Evolutionary conservation across 2,888 invertebrate species (phyloP).

Genomic region (Eupeodes luniger): DNA sequence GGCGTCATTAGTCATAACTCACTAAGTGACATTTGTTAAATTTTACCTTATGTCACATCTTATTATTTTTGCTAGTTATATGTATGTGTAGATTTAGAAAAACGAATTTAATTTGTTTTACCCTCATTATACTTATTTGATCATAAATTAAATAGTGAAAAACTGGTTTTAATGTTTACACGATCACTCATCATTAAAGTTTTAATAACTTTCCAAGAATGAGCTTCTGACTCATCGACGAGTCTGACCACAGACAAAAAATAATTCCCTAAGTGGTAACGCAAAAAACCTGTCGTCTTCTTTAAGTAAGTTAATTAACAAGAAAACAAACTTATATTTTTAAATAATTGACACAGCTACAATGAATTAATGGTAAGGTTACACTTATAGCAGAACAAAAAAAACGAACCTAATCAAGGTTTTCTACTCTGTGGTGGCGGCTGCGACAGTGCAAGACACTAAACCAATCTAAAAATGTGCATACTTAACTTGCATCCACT

Average conservation of each 20-base stretch:
- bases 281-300: conserved; percentile 60
- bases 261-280: conserved; percentile 36
- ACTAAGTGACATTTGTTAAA: not conserved
- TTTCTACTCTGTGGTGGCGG: conserved; percentile 24
- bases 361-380: conserved; percentile 12
- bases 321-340: conserved; percentile 34
- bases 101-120: not conserved
- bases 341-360: conserved; percentile 13
- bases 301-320: conserved; percentile 1
- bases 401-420: conserved; percentile 46
- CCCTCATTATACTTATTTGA: conserved; percentile 35
- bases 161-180: conserved; percentile 57
- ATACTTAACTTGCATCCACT: not conserved
- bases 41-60: not conserved
- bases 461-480: conserved; percentile 16
- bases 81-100: no score
- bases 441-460: conserved; percentile 6
- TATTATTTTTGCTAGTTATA: not conserved
- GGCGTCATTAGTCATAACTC: no score
- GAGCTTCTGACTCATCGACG: conserved; percentile 14
- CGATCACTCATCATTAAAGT: conserved; percentile 19
- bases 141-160: conserved; percentile 40
- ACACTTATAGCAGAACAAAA: not conserved
- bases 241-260: conserved; percentile 29
- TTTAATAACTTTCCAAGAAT: conserved; percentile 23